These are phyloP conservation scores for Xiphophorus maculatus DNA, from an alignment of 2,113 vertebrate genomes.

Conservation along the genomic window DNA sequence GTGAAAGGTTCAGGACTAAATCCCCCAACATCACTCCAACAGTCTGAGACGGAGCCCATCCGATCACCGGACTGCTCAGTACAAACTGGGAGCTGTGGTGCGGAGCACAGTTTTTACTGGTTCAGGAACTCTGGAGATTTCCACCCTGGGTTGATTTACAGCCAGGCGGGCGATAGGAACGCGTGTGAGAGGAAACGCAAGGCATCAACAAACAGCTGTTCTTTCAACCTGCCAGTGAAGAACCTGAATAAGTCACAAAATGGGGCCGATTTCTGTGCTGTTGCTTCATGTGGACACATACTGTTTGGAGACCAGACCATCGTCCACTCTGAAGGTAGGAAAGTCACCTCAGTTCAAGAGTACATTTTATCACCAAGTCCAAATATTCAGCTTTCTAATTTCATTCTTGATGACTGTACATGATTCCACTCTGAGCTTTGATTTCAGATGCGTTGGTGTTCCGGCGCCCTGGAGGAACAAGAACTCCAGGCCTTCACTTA, in stretches of 20 bases:
- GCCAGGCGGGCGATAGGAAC: slow-evolving; percentile 7
- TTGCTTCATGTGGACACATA: slow-evolving; percentile 59
- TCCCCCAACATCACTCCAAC: slow-evolving; percentile 15
- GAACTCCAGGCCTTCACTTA: too few relatives aligned
- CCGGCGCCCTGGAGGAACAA: too few relatives aligned
- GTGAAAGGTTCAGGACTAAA: slow-evolving; percentile 7
- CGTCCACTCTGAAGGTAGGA: not conserved
- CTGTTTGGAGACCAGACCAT: slow-evolving; percentile 48
- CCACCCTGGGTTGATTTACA: slow-evolving; percentile 56
- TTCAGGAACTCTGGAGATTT: slow-evolving; percentile 27
- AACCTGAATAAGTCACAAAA: slow-evolving; percentile 10
- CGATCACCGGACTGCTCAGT: slow-evolving; percentile 56
- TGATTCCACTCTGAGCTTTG: too few relatives aligned
- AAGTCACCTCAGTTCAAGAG: too few relatives aligned
- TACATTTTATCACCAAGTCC: too few relatives aligned
- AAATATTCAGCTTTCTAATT: too few relatives aligned
- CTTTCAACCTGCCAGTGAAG: slow-evolving; percentile 22
- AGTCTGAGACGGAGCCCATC: slow-evolving; percentile 16
- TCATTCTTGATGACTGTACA: too few relatives aligned
- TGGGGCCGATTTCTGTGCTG: slow-evolving; percentile 42
- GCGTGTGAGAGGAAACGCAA: slow-evolving; percentile 23
- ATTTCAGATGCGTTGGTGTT: too few relatives aligned
- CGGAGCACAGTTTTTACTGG: slow-evolving; percentile 68
- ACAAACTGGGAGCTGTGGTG: slow-evolving; percentile 40
- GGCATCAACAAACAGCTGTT: slow-evolving; percentile 36